Evolutionary conservation across 2,113 vertebrate genomes (phyloP).

Genomic region (Nibea coibor): DNA sequence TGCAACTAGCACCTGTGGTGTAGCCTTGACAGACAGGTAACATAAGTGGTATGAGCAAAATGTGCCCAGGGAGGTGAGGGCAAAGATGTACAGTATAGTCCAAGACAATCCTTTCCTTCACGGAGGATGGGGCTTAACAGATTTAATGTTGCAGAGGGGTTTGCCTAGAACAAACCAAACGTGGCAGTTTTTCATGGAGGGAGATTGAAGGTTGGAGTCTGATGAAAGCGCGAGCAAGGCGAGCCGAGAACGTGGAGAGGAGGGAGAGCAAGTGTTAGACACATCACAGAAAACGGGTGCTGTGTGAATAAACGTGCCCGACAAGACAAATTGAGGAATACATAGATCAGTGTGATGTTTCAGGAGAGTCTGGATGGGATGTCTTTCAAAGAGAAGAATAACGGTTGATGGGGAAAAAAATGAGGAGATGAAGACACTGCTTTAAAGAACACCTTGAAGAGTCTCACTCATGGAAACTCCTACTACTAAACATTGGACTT

Average conservation of each 20-base stretch:
- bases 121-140: not conserved
- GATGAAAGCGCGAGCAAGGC: conserved; percentile 1
- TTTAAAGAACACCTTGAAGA: not conserved
- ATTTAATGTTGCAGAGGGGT: not conserved
- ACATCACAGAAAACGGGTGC: not conserved
- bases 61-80: not conserved
- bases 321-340: not conserved
- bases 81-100: not conserved
- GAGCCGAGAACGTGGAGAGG: too few relatives aligned
- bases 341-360: not conserved
- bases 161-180: not conserved
- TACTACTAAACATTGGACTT: too few relatives aligned
- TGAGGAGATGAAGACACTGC: not conserved
- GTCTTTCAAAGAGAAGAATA: not conserved
- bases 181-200: not conserved
- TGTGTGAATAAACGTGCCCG: not conserved
- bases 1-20: not conserved
- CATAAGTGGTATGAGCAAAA: conserved; percentile 13
- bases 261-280: not conserved
- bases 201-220: not conserved
- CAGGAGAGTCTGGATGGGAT: not conserved
- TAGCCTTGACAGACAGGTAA: not conserved
- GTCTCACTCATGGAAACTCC: not conserved
- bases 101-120: not conserved
- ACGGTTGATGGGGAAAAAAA: not conserved